Base-by-base conservation (phyloP, 2,113 vertebrate genomes). In the Crocuta crocuta region DNA sequence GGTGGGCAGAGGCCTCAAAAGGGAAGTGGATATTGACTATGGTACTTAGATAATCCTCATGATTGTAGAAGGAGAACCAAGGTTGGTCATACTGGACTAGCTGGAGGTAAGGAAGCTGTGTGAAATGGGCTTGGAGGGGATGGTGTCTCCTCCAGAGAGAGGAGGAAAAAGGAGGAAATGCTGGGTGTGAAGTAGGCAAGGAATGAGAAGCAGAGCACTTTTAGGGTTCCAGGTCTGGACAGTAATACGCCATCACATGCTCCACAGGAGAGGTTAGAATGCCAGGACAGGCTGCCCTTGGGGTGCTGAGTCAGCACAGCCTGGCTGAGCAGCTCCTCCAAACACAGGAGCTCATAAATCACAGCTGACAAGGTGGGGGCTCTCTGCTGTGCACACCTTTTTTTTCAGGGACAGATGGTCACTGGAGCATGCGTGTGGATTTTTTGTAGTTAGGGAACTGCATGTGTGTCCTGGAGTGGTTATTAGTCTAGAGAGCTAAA, bases 351-450 rank as follows among this genome's bases (percentile, higher is more conserved):
- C 71, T 85, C 66, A 19, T 95, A 90, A 96, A 96, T 96, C 96
- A 91, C 12, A 21, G 17, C 16, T 81, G 96, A 80, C 82, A 82
- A 45, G 33, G 71, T 6, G 7, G 86, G 53, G n/a, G 80, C 15
- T 82, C 65, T 78, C 48, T 45, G 31, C 78, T 39, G 71, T 28
- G 68, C 26, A 23, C 11, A 70, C 17, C 35, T 92, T 95, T 53
- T 92, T 84, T 91, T 89, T 85, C 10, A 61, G 79, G 83, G 93
- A 93, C 97, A 97, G 96, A 97, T 96, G 97, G 95, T 26, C 71
- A 53, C 58, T 65, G 23, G 33, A 84, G 53, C 31, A 81, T 3
- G 23, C 65, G 55, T 58, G 86, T 81, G 85, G 24, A 78, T 53
- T 86, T 94, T 24, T 61, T 92, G 83, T 74, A 66, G 12, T 61